Evolutionary conservation across 64 coral and sea anemone species (phyloP), one percentile per base, ranked within the genome.

Genomic region (Porites lutea): DNA sequence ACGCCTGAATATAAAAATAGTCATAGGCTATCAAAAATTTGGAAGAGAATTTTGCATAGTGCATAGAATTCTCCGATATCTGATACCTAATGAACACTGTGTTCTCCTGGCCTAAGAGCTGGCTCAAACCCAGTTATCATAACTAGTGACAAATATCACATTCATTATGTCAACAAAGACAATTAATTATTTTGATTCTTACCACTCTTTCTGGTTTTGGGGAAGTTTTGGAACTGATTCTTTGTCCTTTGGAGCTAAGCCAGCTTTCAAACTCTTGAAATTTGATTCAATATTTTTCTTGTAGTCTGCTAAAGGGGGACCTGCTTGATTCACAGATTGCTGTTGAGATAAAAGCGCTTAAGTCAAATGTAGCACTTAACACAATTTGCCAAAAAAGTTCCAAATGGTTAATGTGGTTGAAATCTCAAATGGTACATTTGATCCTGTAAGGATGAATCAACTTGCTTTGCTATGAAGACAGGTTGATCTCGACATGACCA

Each of bases 171-270:
- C 47, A 22, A 58, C 7, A 27, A 10, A 21, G 46, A 67, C 21
- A 45, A 48, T 48, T 1, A 2, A 2, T 16, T 22, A 22, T 18
- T 10, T 85, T 73, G 2, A 46, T 21, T 18, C 87, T 79, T 48
- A 96, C 96, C 96, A 98, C 88, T 98, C 96, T 87, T 98, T 98
- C 75, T 98, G 90, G 45, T 93, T 83, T 19, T 98, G 93, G 4
- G 93, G 96, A 27, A 98, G 84, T 49, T 93, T 98, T 10, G 96
- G 96, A 71, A 93, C 82, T 64, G 93, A 75, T 53, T 98, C 93
- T 53, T 96, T 98, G 23, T 87, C 96, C 53, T 92, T 93, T 22
- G 78, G 91, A 71, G 76, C 64, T 47, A 98, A 82, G 48, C 90
- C 87, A 57, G 87, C 63, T 75, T 98, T 98, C 14, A 98, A 78